These are phyloP conservation scores for Heliconius himera DNA, from an alignment of 1,140 invertebrate species.

Conservation along the genomic window DNA sequence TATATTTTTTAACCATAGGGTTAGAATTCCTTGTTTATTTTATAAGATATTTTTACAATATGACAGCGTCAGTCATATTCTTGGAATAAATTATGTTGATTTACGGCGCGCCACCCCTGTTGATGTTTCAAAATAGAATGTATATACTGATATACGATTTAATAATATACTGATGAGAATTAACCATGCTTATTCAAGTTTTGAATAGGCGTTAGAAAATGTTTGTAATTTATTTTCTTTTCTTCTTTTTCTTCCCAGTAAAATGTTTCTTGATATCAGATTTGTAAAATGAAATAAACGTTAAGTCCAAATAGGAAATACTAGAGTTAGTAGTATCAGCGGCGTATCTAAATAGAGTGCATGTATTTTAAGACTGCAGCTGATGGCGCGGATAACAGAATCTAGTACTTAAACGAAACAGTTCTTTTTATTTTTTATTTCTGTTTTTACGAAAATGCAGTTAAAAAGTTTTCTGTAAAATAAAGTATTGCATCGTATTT, in stretches of 20 bases:
- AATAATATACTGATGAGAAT: too few relatives aligned
- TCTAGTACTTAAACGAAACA: constrained; percentile 2
- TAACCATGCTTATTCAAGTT: neutral
- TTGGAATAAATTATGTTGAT: constrained; percentile 75
- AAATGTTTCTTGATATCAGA: neutral
- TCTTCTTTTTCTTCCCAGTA: neutral
- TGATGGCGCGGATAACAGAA: constrained; percentile 9
- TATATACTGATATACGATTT: too few relatives aligned
- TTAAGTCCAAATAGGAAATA: constrained; percentile 4
- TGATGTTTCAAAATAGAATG: constrained; percentile 61
- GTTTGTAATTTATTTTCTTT: neutral
- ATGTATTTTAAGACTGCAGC: constrained; percentile 11
- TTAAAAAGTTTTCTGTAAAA: neutral
- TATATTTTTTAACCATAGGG: too few relatives aligned
- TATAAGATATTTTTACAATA: too few relatives aligned
- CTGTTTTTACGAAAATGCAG: neutral
- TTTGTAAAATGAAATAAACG: constrained; percentile 18
- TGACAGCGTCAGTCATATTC: constrained; percentile 51
- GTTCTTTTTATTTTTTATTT: neutral
- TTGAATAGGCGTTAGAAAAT: neutral
- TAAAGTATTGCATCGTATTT: neutral
- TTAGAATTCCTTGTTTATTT: neutral
- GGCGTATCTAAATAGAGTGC: constrained; percentile 12
- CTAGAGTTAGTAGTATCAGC: constrained; percentile 23
- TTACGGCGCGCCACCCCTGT: constrained; percentile 71